Conservation (phyloP, 2,113 vertebrate genomes). For the Montifringilla adamsi region DNA sequence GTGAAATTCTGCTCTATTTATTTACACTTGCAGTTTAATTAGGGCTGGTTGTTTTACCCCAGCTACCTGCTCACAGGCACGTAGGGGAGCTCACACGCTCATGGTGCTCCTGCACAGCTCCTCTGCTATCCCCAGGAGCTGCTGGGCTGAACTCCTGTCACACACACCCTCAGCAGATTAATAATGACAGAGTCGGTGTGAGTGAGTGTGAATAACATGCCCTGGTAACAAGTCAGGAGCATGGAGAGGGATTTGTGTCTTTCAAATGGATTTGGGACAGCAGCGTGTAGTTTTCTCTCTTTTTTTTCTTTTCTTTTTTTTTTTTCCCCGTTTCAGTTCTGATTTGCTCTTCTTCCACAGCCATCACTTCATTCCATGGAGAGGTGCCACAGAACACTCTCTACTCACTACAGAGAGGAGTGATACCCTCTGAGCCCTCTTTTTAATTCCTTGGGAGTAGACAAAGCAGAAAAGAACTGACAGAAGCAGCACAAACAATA, state of each 20-base stretch:
- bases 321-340: not conserved
- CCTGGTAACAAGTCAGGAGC: not conserved
- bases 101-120: not conserved
- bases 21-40: conserved; percentile 66
- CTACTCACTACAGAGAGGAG: not conserved
- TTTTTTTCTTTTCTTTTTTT: not conserved
- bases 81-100: not conserved
- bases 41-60: not conserved
- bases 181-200: not conserved
- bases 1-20: conserved; percentile 63
- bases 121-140: not conserved
- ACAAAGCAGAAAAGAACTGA: conserved; percentile 23
- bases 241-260: not conserved
- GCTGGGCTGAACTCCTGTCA: not conserved
- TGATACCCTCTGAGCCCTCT: not conserved
- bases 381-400: not conserved
- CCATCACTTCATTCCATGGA: not conserved
- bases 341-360: not conserved
- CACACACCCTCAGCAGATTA: not conserved
- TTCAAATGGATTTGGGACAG: not conserved
- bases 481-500: conserved; percentile 1
- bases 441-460: not conserved
- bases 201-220: not conserved
- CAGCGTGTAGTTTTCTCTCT: not conserved
- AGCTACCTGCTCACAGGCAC: not conserved